Conservation (phyloP, 1,140 invertebrate genomes). For the Drosophila nikananu region DNA sequence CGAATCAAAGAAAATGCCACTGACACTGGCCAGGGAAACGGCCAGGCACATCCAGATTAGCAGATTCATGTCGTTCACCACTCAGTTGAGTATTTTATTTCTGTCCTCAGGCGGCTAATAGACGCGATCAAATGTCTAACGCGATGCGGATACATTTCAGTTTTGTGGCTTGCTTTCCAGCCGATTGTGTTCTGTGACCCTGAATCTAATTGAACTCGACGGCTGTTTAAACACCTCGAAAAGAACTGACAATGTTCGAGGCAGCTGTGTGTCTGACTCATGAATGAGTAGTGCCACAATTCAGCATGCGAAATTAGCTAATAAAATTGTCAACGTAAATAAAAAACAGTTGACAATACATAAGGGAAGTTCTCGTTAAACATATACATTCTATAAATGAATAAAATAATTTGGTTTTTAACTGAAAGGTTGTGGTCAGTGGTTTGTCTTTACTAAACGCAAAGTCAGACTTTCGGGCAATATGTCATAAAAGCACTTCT, state of each 20-base stretch:
- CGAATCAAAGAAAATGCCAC: constrained; percentile 42
- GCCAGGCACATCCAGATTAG: constrained; percentile 35
- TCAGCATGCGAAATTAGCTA: neutral
- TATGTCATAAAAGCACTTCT: constrained; percentile 17
- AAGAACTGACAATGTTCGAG: constrained; percentile 19
- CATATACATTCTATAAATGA: too few species aligned
- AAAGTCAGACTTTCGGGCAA: neutral
- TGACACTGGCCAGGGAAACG: constrained; percentile 20
- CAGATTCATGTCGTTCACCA: constrained; percentile 44
- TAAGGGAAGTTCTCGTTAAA: neutral
- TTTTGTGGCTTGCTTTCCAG: constrained; percentile 46
- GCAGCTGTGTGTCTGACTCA: constrained; percentile 7
- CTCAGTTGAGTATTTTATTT: neutral
- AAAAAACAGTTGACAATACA: neutral
- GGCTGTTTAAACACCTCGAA: constrained; percentile 52
- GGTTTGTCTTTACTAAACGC: neutral
- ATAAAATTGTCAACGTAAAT: neutral
- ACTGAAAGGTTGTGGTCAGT: neutral
- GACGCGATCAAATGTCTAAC: constrained; percentile 40
- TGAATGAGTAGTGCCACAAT: constrained; percentile 15
- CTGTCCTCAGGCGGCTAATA: constrained; percentile 30
- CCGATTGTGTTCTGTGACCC: constrained; percentile 39
- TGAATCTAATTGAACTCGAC: constrained; percentile 45
- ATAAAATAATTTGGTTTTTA: neutral
- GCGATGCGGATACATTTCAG: constrained; percentile 11